These are phyloP conservation scores for Parapsyche elsis DNA, from an alignment of 1,140 invertebrate genomes.

Conservation along the genomic window DNA sequence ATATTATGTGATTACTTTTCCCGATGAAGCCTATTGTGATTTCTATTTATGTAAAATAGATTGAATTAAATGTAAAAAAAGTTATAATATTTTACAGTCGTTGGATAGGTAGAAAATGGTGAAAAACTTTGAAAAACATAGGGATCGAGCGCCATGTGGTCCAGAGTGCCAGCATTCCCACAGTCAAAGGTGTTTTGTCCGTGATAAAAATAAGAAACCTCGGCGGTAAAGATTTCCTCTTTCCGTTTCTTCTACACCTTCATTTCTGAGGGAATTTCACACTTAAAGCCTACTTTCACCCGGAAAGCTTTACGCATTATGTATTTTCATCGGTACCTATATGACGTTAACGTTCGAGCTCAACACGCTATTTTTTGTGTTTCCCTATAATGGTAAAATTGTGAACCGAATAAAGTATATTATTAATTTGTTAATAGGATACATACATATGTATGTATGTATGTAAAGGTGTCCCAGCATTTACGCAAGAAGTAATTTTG, in stretches of 20 bases:
- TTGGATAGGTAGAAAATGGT: not conserved
- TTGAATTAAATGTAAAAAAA: no score
- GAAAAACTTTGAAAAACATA: conserved; percentile 46
- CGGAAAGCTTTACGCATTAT: not conserved
- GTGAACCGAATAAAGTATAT: no score
- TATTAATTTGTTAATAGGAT: no score
- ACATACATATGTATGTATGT: no score
- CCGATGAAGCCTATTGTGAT: no score
- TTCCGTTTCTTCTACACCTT: conserved; percentile 49
- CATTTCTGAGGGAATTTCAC: conserved; percentile 44
- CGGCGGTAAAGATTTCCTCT: conserved; percentile 57
- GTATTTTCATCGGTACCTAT: no score
- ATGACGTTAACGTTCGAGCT: not conserved
- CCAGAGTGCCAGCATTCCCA: conserved; percentile 48
- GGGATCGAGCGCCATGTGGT: conserved; percentile 48
- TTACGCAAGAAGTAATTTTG: no score
- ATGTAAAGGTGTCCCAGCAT: no score
- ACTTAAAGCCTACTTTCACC: conserved; percentile 22
- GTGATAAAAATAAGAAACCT: conserved; percentile 57
- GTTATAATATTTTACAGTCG: not conserved
- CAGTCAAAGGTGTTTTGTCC: conserved; percentile 56
- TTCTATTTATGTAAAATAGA: no score
- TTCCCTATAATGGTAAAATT: no score
- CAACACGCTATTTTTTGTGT: not conserved
- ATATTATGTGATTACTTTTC: no score